phyloP scores from a whole-genome alignment of 2,113 vertebrate species.

The Scalopus aquaticus region DNA sequence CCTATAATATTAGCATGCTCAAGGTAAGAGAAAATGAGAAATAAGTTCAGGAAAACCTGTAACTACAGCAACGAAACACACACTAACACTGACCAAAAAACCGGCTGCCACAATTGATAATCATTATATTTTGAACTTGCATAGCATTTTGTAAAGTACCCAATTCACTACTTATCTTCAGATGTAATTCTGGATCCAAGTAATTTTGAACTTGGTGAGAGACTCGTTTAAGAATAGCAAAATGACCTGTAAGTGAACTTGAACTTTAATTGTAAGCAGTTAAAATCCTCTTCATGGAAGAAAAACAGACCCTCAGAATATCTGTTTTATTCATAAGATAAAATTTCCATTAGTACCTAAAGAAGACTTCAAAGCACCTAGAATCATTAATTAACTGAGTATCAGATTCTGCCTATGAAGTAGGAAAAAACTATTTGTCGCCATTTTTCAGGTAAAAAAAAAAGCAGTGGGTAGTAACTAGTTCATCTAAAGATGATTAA shows the following conservation, averaged over 20 bases:
- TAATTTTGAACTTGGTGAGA: not conserved
- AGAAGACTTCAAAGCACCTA: not conserved
- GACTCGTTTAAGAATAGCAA: not conserved
- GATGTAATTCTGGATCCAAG: not conserved
- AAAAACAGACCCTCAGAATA: not conserved
- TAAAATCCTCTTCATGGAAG: not conserved
- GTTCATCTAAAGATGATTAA: conserved; percentile 5
- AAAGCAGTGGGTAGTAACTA: not conserved
- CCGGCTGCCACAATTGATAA: not conserved
- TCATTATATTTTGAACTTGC: not conserved
- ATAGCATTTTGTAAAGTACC: not conserved
- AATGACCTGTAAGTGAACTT: not conserved
- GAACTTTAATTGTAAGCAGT: not conserved
- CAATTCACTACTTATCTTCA: not conserved
- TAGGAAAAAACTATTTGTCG: not conserved
- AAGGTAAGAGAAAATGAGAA: not conserved
- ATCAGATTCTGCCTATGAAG: not conserved
- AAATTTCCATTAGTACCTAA: not conserved
- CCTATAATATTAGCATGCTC: not conserved
- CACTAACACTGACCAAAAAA: not conserved
- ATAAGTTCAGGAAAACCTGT: not conserved
- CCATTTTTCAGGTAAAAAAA: conserved; percentile 11
- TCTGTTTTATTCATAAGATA: not conserved
- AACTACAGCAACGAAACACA: not conserved
- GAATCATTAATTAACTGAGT: not conserved